Conservation (phyloP, 2,113 vertebrate genomes). For the Cinclus mexicanus region DNA sequence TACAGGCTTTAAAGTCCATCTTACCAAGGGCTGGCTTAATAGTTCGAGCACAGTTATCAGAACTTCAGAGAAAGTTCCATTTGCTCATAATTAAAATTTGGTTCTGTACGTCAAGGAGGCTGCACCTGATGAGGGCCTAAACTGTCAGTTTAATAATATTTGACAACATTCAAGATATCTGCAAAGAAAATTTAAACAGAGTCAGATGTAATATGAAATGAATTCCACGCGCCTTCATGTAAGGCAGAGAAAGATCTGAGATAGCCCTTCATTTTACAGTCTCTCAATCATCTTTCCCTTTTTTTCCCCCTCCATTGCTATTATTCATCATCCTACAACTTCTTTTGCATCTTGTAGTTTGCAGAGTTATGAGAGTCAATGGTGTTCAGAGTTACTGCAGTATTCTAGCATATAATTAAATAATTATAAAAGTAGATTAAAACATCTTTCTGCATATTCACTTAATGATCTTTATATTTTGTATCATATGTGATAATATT, state of each 20-base stretch:
- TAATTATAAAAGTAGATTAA: neutral
- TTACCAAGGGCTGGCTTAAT: neutral
- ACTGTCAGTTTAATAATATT: conserved; percentile 32
- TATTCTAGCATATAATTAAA: neutral
- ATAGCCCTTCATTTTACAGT: neutral
- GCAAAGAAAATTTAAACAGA: conserved; percentile 34
- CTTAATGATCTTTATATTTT: neutral
- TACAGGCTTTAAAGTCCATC: neutral
- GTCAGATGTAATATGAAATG: conserved; percentile 37
- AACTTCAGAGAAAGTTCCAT: neutral
- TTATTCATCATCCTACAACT: neutral
- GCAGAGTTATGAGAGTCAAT: neutral
- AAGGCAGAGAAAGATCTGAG: conserved; percentile 3
- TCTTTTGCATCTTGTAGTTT: neutral
- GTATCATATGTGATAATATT: neutral
- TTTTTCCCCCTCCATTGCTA: rapidly evolving
- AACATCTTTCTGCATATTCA: neutral
- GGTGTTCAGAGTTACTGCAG: neutral
- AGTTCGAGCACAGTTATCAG: neutral
- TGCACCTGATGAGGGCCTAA: conserved; percentile 14
- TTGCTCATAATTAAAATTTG: conserved; percentile 39
- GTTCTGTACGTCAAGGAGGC: neutral
- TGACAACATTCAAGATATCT: conserved; percentile 20
- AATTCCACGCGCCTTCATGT: neutral
- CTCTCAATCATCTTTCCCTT: neutral